phyloP scores from a whole-genome alignment of 1,140 invertebrate genomes.

The Lutraria rhynchaena region DNA sequence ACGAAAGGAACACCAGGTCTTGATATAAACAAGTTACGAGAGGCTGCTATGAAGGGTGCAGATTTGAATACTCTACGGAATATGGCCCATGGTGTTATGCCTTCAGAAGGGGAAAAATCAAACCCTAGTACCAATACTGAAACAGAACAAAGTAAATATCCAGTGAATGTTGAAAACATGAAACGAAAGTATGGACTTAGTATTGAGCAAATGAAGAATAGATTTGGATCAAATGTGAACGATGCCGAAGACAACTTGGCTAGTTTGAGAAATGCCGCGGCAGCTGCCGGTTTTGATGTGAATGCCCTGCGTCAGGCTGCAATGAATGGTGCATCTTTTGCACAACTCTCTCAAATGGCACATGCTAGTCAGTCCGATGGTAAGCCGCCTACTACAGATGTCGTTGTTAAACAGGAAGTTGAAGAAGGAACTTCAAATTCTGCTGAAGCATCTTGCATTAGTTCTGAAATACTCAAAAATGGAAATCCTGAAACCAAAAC shows the following conservation, averaged over 20 bases:
- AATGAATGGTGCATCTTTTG: conserved; percentile 54
- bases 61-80: conserved; percentile 40
- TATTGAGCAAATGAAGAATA: conserved; percentile 24
- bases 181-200: conserved; percentile 28
- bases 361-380: not conserved
- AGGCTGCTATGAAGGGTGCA: conserved; percentile 45
- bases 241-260: not conserved
- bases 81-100: conserved; percentile 1
- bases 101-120: not conserved
- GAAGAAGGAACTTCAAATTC: not conserved
- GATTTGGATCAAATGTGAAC: not conserved
- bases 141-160: no score
- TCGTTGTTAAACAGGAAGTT: not conserved
- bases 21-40: conserved; percentile 31
- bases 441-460: conserved; percentile 45
- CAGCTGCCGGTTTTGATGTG: conserved; percentile 44
- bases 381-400: not conserved
- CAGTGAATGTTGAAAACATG: conserved; percentile 1
- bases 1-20: not conserved
- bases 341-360: conserved; percentile 54
- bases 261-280: conserved; percentile 22
- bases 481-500: conserved; percentile 67
- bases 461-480: conserved; percentile 71
- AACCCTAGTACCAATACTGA: not conserved
- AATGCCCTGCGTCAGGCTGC: conserved; percentile 37